Conservation (phyloP, 2,113 vertebrate species). For the Nothoprocta pentlandii region DNA sequence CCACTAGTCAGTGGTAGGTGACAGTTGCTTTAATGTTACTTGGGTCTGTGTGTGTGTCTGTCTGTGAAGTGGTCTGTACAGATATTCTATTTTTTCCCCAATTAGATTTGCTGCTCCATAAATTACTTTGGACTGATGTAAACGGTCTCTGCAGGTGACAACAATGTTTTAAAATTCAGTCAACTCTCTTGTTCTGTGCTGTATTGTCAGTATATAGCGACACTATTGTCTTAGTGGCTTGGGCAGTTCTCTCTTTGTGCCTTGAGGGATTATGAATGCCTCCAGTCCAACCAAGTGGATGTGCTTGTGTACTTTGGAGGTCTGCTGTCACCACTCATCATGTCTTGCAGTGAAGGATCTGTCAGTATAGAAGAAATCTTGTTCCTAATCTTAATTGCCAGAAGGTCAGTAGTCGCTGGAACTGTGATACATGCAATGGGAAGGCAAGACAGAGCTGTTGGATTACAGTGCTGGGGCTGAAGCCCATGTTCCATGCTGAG, state of each 20-base stretch:
- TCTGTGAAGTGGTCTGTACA: background rate
- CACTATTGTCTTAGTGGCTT: background rate
- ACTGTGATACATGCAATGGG: rapidly evolving
- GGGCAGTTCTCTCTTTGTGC: background rate
- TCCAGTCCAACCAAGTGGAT: background rate
- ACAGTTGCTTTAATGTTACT: background rate
- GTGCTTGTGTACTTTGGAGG: background rate
- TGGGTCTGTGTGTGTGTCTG: background rate
- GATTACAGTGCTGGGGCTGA: background rate
- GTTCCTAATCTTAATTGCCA: background rate
- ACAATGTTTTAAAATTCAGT: background rate
- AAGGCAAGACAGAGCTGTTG: background rate
- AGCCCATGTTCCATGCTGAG: background rate
- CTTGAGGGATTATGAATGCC: background rate
- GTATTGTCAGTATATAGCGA: background rate
- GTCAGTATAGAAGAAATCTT: background rate
- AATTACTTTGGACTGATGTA: background rate
- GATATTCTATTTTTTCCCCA: background rate
- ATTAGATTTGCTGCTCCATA: background rate
- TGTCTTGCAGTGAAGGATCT: background rate
- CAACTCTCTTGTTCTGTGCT: background rate
- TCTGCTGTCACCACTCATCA: background rate
- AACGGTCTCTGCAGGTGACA: background rate
- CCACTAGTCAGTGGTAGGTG: background rate
- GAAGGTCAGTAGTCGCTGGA: background rate